A percentile compares a stretch with the other conserved stretches of the same genome.
Evolutionary conservation across 92 coral and sea anemone species (phyloP).

Genomic region (Bergia sp.): DNA sequence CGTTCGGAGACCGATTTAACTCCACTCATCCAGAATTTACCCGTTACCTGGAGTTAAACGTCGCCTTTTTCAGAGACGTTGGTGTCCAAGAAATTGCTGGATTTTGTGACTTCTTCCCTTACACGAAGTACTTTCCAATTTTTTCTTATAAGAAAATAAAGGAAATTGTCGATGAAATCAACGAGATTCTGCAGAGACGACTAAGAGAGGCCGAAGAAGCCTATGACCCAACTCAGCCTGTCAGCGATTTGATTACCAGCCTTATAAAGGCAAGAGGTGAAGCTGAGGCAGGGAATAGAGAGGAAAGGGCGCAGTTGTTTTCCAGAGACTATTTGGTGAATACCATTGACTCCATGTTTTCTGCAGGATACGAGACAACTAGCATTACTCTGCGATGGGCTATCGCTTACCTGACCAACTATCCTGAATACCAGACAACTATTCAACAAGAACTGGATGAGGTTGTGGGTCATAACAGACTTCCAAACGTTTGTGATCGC

Average conservation of each 20-base stretch:
- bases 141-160: background rate
- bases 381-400: background rate
- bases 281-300: background rate
- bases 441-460: slow-evolving; percentile 1
- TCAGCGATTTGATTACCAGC: background rate
- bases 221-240: background rate
- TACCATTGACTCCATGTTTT: background rate
- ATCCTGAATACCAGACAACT: background rate
- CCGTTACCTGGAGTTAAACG: background rate
- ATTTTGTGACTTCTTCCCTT: background rate
- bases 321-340: background rate
- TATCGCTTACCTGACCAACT: background rate
- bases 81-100: background rate
- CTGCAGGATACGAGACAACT: background rate
- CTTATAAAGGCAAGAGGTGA: background rate
- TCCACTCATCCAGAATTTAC: background rate
- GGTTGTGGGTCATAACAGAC: background rate
- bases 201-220: background rate
- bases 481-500: background rate
- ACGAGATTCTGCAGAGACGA: background rate
- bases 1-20: background rate
- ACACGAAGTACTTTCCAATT: background rate
- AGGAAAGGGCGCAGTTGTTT: background rate
- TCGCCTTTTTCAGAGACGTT: background rate
- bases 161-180: background rate